Conservation (phyloP, 2,888 invertebrate species). For the Altica lythri region DNA sequence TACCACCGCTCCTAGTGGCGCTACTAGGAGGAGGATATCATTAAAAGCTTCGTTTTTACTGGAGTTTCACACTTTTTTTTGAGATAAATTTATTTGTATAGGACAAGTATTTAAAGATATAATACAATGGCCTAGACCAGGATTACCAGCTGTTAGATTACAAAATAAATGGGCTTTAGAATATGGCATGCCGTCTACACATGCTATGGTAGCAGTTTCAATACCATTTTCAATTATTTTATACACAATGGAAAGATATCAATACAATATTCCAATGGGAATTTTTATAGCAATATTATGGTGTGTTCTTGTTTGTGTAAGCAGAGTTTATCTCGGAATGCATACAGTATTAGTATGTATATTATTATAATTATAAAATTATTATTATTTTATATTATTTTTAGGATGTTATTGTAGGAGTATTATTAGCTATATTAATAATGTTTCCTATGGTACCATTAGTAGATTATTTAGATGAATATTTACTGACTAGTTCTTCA, state of each 20-base stretch:
- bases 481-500: slow-evolving; percentile 69
- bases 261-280: slow-evolving; percentile 68
- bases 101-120: slow-evolving; percentile 90
- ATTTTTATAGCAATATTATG: slow-evolving; percentile 65
- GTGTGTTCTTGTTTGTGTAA: slow-evolving; percentile 81
- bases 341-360: slow-evolving; percentile 81
- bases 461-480: slow-evolving; percentile 74
- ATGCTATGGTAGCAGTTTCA: slow-evolving; percentile 88
- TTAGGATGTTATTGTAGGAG: slow-evolving; percentile 83
- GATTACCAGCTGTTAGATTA: slow-evolving; percentile 80
- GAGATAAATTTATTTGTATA: too few species aligned
- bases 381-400: slow-evolving; percentile 36
- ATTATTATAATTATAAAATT: neutral
- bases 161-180: slow-evolving; percentile 89
- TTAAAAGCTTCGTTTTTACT: too few species aligned
- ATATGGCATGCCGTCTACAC: slow-evolving; percentile 95
- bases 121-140: slow-evolving; percentile 84
- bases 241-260: slow-evolving; percentile 80
- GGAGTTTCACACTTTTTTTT: too few species aligned
- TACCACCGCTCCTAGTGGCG: too few species aligned
- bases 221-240: slow-evolving; percentile 85
- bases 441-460: slow-evolving; percentile 76
- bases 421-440: slow-evolving; percentile 68
- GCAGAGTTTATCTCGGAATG: slow-evolving; percentile 91
- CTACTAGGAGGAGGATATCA: too few species aligned